phyloP scores from a whole-genome alignment of 2,113 vertebrate genomes.

The Pavo muticus region DNA sequence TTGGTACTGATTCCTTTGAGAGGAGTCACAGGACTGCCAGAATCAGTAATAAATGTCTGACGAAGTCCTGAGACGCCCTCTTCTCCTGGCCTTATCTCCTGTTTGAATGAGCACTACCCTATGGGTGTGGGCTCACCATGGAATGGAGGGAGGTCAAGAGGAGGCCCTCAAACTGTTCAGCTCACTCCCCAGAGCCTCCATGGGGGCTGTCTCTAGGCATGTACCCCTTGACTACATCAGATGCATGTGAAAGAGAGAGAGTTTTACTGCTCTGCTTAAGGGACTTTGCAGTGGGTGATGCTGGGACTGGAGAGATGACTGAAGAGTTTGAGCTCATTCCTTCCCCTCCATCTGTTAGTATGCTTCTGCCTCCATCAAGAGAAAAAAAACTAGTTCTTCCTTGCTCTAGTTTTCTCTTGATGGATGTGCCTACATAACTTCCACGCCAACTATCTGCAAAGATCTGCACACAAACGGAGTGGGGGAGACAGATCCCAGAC shows the following conservation, averaged over 20 bases:
- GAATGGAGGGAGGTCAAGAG: constrained; percentile 22
- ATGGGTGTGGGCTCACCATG: constrained; percentile 45
- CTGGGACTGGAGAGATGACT: constrained; percentile 55
- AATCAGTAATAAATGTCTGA: constrained; percentile 32
- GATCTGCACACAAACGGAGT: constrained; percentile 61
- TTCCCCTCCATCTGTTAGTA: constrained; percentile 53
- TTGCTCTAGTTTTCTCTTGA: constrained; percentile 59
- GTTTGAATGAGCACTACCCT: constrained; percentile 45
- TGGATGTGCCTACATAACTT: constrained; percentile 37
- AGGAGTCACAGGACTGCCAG: constrained; percentile 17
- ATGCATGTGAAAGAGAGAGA: constrained; percentile 48
- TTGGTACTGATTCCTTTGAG: constrained; percentile 47
- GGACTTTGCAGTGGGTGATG: constrained; percentile 17
- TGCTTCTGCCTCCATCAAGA: constrained; percentile 53
- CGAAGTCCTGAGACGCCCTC: neutral
- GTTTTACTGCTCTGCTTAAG: constrained; percentile 14
- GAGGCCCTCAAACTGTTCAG: constrained; percentile 15
- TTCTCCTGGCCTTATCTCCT: constrained; percentile 50
- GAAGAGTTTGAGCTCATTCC: constrained; percentile 61
- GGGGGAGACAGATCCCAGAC: constrained; percentile 53
- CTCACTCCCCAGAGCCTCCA: constrained; percentile 44
- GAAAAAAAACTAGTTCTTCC: constrained; percentile 50
- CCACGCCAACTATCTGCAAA: constrained; percentile 57
- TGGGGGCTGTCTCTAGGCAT: neutral
- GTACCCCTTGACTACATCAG: constrained; percentile 39